phyloP scores from a whole-genome alignment of 2,113 vertebrate species.

The Nanorana parkeri region DNA sequence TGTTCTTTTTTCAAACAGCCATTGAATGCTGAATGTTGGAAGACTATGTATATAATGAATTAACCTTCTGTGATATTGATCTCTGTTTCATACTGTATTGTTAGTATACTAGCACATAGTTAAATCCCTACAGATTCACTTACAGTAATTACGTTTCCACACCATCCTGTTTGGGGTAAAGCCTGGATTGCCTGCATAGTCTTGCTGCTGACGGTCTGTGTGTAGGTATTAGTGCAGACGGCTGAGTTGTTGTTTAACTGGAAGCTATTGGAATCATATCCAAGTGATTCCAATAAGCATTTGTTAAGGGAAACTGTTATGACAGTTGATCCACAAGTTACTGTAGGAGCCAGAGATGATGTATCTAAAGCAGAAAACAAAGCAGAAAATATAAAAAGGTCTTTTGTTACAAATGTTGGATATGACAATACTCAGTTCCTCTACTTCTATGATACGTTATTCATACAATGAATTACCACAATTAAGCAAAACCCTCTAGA shows the following conservation, averaged over 20 bases:
- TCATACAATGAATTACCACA: too few species aligned
- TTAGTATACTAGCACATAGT: too few species aligned
- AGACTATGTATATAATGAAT: too few species aligned
- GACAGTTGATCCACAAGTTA: neutral
- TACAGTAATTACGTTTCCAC: constrained; percentile 34
- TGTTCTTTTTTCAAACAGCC: too few species aligned
- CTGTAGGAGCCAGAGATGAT: constrained; percentile 3
- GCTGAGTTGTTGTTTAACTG: constrained; percentile 10
- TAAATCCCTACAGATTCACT: neutral
- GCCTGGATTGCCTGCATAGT: constrained; percentile 4
- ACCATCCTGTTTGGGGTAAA: constrained; percentile 24
- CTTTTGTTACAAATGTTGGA: too few species aligned
- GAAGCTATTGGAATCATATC: constrained; percentile 11
- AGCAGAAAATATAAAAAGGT: neutral
- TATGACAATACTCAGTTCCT: too few species aligned
- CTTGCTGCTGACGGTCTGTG: neutral
- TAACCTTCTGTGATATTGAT: too few species aligned
- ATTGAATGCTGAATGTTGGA: too few species aligned
- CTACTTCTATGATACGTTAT: too few species aligned
- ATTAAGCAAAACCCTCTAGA: too few species aligned
- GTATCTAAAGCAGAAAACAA: neutral
- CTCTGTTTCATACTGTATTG: too few species aligned
- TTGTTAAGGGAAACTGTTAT: constrained; percentile 22
- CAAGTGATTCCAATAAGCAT: constrained; percentile 19
- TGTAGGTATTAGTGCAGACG: neutral